These are phyloP conservation scores for Pectinophora gossypiella DNA, from an alignment of 1,140 invertebrate genomes.

Conservation along the genomic window DNA sequence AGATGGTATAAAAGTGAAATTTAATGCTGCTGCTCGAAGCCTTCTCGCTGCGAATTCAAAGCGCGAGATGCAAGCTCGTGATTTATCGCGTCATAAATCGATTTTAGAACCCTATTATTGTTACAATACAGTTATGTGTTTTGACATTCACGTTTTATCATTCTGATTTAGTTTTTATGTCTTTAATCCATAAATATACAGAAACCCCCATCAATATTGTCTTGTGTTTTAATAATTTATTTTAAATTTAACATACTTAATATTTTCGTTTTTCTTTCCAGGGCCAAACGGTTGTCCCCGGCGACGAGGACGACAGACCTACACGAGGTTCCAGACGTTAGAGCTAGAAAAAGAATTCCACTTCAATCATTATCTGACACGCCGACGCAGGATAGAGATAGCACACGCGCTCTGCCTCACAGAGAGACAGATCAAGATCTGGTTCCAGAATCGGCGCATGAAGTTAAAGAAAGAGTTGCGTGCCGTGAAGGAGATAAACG, in stretches of 20 bases:
- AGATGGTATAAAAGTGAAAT: conserved; percentile 70
- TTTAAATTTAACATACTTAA: too few relatives aligned
- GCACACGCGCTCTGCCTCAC: conserved; percentile 96
- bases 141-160: background rate
- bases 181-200: background rate
- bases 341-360: conserved; percentile 99
- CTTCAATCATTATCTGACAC: conserved; percentile 97
- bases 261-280: conserved; percentile 76
- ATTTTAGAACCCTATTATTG: conserved; percentile 25
- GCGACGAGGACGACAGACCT: conserved; percentile 95
- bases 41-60: conserved; percentile 51
- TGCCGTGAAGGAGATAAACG: conserved; percentile 96
- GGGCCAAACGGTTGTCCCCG: conserved; percentile 97
- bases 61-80: conserved; percentile 28
- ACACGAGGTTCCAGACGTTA: conserved; percentile 95
- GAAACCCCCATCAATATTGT: background rate
- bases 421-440: conserved; percentile 97
- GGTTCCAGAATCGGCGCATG: conserved; percentile 98
- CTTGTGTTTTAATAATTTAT: background rate
- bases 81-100: conserved; percentile 59
- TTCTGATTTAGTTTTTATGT: background rate
- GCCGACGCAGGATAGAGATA: conserved; percentile 96
- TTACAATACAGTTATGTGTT: background rate
- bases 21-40: conserved; percentile 45
- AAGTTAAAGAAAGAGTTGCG: conserved; percentile 97